A percentile compares a stretch with the other conserved stretches of the same genome.
These are phyloP conservation scores for Micoletzkya japonica DNA, from an alignment of 2,888 invertebrate genomes.

Conservation along the genomic window DNA sequence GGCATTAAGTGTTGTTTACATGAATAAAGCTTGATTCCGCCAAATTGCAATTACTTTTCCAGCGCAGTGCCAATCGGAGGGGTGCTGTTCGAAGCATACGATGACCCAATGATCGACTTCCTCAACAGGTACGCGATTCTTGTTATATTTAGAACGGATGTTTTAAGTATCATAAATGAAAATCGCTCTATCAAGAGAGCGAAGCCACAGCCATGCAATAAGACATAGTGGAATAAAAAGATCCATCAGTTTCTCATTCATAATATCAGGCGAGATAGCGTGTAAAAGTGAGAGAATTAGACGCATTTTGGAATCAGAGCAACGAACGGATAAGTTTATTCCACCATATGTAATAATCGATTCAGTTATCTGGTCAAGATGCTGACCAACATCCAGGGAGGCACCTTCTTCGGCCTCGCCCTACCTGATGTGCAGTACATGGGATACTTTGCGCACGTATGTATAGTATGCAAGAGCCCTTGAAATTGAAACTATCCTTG, in stretches of 20 bases:
- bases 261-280: too few species aligned
- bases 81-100: slow-evolving; percentile 39
- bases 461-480: background rate
- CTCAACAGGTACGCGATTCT: slow-evolving; percentile 33
- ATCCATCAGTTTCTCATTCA: too few species aligned
- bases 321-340: too few species aligned
- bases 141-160: background rate
- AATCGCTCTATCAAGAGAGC: too few species aligned
- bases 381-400: background rate
- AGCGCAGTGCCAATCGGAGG: slow-evolving; percentile 40
- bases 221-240: too few species aligned
- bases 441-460: slow-evolving; percentile 25
- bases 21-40: background rate
- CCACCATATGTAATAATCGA: too few species aligned
- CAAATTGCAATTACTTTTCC: slow-evolving; percentile 10
- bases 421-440: slow-evolving; percentile 23
- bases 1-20: background rate
- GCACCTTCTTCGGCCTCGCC: slow-evolving; percentile 6
- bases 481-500: slow-evolving; percentile 26
- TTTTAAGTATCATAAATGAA: background rate
- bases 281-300: too few species aligned
- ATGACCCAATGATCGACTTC: slow-evolving; percentile 41
- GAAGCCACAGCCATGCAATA: too few species aligned
- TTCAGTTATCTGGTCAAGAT: slow-evolving; percentile 18
- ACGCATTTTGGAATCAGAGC: too few species aligned